Percentiles rank a stretch among this genome's conserved stretches.
Evolutionary conservation across 2,888 invertebrate genomes (phyloP).

Genomic region (Acrocyrtus sp.): DNA sequence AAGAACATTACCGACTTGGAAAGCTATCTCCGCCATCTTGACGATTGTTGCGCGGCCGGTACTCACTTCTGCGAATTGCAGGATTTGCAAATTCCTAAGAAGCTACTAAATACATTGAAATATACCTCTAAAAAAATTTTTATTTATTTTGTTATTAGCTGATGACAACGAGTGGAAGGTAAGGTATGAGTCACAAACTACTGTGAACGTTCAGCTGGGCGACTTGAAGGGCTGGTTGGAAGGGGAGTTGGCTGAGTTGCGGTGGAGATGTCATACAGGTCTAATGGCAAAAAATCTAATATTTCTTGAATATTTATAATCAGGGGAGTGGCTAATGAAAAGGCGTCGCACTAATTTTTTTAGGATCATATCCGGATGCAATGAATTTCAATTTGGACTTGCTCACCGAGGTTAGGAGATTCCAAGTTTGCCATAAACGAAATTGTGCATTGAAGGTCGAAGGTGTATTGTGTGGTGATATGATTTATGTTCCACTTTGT

Average conservation of each 20-base stretch:
- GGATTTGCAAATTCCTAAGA: no score
- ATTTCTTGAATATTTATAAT: background rate
- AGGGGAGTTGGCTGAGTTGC: slow-evolving; percentile 65
- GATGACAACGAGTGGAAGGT: slow-evolving; percentile 68
- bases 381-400: slow-evolving; percentile 64
- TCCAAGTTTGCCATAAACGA: no score
- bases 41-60: slow-evolving; percentile 58
- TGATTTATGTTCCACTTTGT: no score
- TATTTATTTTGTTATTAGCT: slow-evolving; percentile 25
- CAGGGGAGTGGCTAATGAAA: background rate
- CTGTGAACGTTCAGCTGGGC: slow-evolving; percentile 64
- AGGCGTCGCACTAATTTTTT: background rate
- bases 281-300: background rate
- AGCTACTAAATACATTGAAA: no score
- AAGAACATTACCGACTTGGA: slow-evolving; percentile 64
- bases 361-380: slow-evolving; percentile 63
- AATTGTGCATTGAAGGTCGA: no score
- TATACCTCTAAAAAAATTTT: no score
- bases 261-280: slow-evolving; percentile 65
- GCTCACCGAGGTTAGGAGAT: slow-evolving; percentile 63
- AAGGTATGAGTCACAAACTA: slow-evolving; percentile 66
- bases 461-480: no score
- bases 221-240: slow-evolving; percentile 65
- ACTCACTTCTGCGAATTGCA: background rate
- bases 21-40: slow-evolving; percentile 62